A percentile compares a stretch with the other conserved stretches of the same genome.
Conservation (phyloP, 2,888 invertebrate genomes). For the Phaedon cochleariae region DNA sequence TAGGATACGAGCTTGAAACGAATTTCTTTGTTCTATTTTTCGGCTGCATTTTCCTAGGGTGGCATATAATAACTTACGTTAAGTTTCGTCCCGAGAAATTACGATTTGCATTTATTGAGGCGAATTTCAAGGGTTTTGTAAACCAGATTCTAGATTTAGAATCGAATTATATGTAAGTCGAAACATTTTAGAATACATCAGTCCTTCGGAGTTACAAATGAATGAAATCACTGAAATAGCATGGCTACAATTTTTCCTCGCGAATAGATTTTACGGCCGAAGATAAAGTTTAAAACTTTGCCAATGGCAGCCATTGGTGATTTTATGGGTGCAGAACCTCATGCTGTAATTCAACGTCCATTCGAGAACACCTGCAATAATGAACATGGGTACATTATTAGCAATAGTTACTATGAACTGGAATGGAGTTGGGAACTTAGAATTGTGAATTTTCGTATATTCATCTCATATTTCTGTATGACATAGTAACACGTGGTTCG, state of each 20-base stretch:
- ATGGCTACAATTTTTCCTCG: not conserved
- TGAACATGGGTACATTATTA: too few relatives aligned
- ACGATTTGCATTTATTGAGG: not conserved
- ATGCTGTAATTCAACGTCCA: too few relatives aligned
- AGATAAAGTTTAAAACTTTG: not conserved
- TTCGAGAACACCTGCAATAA: too few relatives aligned
- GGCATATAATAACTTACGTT: not conserved
- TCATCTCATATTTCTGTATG: too few relatives aligned
- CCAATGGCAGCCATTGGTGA: too few relatives aligned
- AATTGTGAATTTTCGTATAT: too few relatives aligned
- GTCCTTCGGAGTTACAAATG: not conserved
- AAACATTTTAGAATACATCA: not conserved
- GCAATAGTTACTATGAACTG: too few relatives aligned
- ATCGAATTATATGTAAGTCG: not conserved
- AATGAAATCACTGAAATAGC: conserved; percentile 15
- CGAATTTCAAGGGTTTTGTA: not conserved
- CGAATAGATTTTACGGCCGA: not conserved
- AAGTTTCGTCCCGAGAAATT: not conserved
- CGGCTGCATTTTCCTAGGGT: not conserved
- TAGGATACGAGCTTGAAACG: not conserved
- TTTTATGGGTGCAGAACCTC: too few relatives aligned
- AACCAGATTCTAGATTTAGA: not conserved
- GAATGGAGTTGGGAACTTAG: too few relatives aligned
- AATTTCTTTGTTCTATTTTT: not conserved
- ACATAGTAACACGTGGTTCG: too few relatives aligned